Percentiles rank a stretch among this genome's conserved stretches.
These are phyloP conservation scores for Psephotus haematonotus DNA, from an alignment of 2,113 vertebrate species.

Conservation along the genomic window DNA sequence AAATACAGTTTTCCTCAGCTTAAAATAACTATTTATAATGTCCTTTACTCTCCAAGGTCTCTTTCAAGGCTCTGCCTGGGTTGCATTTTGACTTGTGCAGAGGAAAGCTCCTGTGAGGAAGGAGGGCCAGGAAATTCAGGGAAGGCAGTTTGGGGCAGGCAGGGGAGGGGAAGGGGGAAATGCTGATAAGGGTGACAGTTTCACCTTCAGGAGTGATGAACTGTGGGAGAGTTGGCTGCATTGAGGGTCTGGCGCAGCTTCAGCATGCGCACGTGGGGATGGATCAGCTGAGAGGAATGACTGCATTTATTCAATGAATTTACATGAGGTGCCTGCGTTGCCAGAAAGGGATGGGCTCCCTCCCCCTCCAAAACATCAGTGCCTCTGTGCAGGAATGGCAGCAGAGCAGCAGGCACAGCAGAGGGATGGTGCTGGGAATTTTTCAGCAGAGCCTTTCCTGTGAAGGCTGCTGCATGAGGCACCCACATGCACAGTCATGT, in stretches of 20 bases:
- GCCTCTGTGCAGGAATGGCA: neutral
- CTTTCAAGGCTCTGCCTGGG: slow-evolving; percentile 1
- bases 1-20: slow-evolving; percentile 27
- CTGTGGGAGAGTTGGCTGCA: slow-evolving; percentile 58
- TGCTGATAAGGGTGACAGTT: slow-evolving; percentile 14
- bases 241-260: slow-evolving; percentile 55
- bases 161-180: neutral
- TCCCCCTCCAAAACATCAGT: slow-evolving; percentile 10
- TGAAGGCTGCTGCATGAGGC: neutral
- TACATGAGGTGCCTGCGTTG: slow-evolving; percentile 43
- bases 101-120: neutral
- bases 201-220: slow-evolving; percentile 65
- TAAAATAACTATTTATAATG: slow-evolving; percentile 42
- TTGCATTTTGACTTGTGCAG: neutral
- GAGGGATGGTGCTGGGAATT: neutral
- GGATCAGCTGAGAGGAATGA: slow-evolving; percentile 67
- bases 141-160: neutral
- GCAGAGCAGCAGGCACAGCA: neutral
- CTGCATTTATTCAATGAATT: slow-evolving; percentile 71
- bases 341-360: slow-evolving; percentile 13
- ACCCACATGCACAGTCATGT: neutral
- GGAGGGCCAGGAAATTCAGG: neutral
- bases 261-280: slow-evolving; percentile 29
- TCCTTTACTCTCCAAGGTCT: slow-evolving; percentile 47
- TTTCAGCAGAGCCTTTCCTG: neutral